Base-by-base conservation (phyloP, 2,888 invertebrate species). In the Mesorhabditis sp. region DNA sequence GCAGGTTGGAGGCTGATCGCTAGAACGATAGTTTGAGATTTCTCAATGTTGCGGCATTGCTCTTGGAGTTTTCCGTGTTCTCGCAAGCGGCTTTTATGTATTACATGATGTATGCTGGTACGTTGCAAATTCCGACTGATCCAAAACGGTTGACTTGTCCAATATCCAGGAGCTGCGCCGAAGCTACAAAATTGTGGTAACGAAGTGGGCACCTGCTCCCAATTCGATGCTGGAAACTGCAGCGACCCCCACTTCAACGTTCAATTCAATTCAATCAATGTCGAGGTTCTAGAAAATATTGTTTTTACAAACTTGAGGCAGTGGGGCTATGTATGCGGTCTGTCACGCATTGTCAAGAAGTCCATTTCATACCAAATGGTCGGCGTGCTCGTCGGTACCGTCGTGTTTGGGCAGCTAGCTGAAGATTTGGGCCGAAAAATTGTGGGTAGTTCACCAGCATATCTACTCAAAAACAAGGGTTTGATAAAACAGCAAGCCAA, bases 301-400 rank as follows among this genome's bases (percentile, higher is more conserved):
- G n/a, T 2, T 50, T n/a, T 50, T 50, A 50, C 7, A 50, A 50
- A 50, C n/a, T 50, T n/a, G n/a, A 50, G 58, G n/a, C 66, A 77
- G 77, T 78, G 74, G 66, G 50, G 67, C 7, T 67, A 70, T 5
- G 13, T 75, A 10, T 76, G 76, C 62, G 63, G 28, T 43, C 72
- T 67, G 6, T 42, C 45, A 43, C 68, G 50, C 61, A 68, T 50
- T 63, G 75, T 74, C 62, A 77, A 75, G 67, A 67, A 67, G 61
- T 67, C 72, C 42, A 76, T 79, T n/a, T 75, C 76, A 15, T 64
- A 69, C 43, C 77, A 79, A 70, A 78, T 80, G 79, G 43, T 72
- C 6, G 81, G 80, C 3, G 80, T 81, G 7, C 72, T 82, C 7
- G 45, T 77, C 42, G 81, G 81, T 7, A 73, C 81, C 1, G 62